Conservation (phyloP, 1,140 invertebrate genomes). For the Drosophila littoralis region DNA sequence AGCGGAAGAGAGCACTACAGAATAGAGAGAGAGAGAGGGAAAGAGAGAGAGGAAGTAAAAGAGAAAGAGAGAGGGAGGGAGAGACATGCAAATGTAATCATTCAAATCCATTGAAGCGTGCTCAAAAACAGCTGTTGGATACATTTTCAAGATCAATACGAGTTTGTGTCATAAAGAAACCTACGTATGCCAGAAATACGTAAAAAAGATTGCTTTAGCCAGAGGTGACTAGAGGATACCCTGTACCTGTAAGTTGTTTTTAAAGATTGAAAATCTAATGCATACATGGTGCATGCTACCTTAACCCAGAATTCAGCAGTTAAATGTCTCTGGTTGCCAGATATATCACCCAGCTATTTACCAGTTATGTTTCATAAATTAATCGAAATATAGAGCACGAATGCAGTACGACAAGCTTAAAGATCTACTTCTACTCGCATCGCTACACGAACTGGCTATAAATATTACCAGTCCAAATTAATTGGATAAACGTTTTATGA, state of each 20-base stretch:
- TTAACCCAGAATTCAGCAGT: too few relatives aligned
- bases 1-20: constrained; percentile 29
- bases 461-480: constrained; percentile 71
- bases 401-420: neutral
- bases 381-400: neutral
- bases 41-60: neutral
- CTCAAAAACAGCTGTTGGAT: constrained; percentile 52
- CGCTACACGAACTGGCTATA: constrained; percentile 67
- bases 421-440: constrained; percentile 22
- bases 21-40: constrained; percentile 4
- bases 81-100: neutral
- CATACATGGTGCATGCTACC: too few relatives aligned
- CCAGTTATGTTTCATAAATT: constrained; percentile 1
- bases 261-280: too few relatives aligned
- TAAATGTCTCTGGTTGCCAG: too few relatives aligned
- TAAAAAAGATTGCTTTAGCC: neutral
- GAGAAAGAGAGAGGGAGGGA: neutral
- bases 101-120: constrained; percentile 58
- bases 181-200: neutral
- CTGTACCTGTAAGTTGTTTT: too few relatives aligned
- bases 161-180: neutral
- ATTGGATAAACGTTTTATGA: constrained; percentile 82
- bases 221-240: too few relatives aligned
- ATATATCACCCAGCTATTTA: too few relatives aligned
- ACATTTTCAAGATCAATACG: constrained; percentile 70